Evolutionary conservation across 2,888 invertebrate genomes (phyloP).

Genomic region (Drosophila maculinotata): DNA sequence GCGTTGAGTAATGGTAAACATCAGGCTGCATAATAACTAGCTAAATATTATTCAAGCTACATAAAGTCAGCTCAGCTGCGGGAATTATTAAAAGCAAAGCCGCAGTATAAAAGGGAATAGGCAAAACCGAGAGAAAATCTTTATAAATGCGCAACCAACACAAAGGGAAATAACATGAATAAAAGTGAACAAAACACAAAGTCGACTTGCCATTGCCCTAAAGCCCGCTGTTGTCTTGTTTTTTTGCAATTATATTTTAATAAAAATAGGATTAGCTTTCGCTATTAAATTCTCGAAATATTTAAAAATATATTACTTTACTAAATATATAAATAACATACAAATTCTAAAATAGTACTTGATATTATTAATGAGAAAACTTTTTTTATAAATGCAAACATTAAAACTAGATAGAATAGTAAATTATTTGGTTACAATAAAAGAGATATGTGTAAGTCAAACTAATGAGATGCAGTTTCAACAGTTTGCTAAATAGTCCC

Average conservation of each 20-base stretch:
- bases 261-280: no score
- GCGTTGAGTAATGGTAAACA: conserved; percentile 38
- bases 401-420: no score
- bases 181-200: conserved; percentile 11
- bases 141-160: conserved; percentile 36
- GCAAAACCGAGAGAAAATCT: conserved; percentile 25
- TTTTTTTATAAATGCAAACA: no score
- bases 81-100: conserved; percentile 33
- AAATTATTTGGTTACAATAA: background rate
- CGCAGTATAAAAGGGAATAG: conserved; percentile 2
- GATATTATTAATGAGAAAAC: no score
- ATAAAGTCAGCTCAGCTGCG: conserved; percentile 31
- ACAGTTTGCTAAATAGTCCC: background rate
- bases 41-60: conserved; percentile 43
- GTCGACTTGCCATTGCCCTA: conserved; percentile 24
- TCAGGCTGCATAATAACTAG: conserved; percentile 52
- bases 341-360: no score
- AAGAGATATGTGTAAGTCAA: background rate
- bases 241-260: background rate
- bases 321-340: background rate
- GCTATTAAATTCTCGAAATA: no score
- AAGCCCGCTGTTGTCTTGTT: background rate
- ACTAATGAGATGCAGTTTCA: background rate
- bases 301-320: no score
- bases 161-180: conserved; percentile 34